These are phyloP conservation scores for Drosophila micromelanica DNA, from an alignment of 1,140 invertebrate genomes.

Conservation along the genomic window DNA sequence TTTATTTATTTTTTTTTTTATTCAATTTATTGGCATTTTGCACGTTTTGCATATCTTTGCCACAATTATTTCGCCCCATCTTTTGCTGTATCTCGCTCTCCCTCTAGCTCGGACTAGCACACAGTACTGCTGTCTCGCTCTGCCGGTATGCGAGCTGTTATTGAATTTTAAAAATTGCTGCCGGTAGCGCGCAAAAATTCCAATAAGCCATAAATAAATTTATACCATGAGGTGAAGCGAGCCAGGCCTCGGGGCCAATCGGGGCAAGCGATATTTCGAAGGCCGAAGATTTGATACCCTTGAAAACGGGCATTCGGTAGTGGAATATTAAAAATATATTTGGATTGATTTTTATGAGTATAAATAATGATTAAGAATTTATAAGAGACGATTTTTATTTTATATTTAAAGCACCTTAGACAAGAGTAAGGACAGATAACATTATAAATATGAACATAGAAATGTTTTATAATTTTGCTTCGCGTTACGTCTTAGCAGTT, in stretches of 20 bases:
- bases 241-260: conserved; percentile 71
- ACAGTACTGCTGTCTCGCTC: conserved; percentile 25
- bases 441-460: too few species aligned
- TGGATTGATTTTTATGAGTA: neutral
- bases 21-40: conserved; percentile 53
- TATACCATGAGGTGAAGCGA: conserved; percentile 77
- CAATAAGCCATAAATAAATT: conserved; percentile 82
- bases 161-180: conserved; percentile 75
- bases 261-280: conserved; percentile 35
- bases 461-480: neutral
- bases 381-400: too few species aligned
- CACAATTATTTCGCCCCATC: conserved; percentile 59
- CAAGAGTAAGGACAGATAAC: too few species aligned
- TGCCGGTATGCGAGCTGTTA: conserved; percentile 53
- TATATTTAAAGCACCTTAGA: too few species aligned
- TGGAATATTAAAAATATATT: conserved; percentile 1
- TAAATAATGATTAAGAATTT: too few species aligned
- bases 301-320: conserved; percentile 7
- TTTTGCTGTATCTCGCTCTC: conserved; percentile 7
- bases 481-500: neutral
- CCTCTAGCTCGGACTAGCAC: neutral
- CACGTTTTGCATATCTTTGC: conserved; percentile 55
- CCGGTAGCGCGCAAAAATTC: conserved; percentile 80
- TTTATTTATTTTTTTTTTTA: conserved; percentile 5
- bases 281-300: conserved; percentile 64